These are phyloP conservation scores for Lottia gigantea DNA, from an alignment of 2,888 invertebrate species.

Conservation along the genomic window DNA sequence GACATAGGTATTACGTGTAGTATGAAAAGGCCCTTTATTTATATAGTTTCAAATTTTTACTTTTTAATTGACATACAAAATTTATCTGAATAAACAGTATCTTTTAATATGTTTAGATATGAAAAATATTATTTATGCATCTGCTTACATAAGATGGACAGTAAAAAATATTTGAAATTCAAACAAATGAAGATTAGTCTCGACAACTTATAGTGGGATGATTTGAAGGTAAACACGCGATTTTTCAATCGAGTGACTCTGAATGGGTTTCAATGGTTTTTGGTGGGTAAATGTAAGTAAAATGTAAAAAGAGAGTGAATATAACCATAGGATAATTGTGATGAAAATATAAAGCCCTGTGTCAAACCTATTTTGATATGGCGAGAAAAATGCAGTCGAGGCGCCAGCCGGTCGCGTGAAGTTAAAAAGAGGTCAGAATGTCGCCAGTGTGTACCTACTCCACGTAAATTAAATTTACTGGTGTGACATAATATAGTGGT, in stretches of 20 bases:
- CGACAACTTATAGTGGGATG: slow-evolving; percentile 4
- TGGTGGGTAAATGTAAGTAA: neutral
- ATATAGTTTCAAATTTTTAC: no score
- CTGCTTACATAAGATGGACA: no score
- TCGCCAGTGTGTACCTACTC: slow-evolving; percentile 8
- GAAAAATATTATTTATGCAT: no score
- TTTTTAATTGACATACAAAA: no score
- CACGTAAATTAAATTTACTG: neutral
- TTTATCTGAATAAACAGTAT: no score
- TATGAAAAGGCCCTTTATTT: no score
- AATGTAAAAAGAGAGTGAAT: slow-evolving; percentile 2
- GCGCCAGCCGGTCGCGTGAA: slow-evolving; percentile 7
- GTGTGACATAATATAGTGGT: slow-evolving; percentile 4
- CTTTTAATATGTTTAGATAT: no score
- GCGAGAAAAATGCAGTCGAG: slow-evolving; percentile 2
- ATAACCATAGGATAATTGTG: slow-evolving; percentile 2
- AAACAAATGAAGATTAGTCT: neutral
- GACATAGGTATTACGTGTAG: no score
- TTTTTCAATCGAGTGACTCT: slow-evolving; percentile 16
- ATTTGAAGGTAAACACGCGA: slow-evolving; percentile 6
- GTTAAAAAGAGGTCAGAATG: slow-evolving; percentile 7
- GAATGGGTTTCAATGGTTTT: slow-evolving; percentile 1
- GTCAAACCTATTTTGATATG: slow-evolving; percentile 5
- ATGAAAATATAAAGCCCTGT: slow-evolving; percentile 2
- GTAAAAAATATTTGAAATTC: neutral